These are phyloP conservation scores for Conus canariensis DNA, from an alignment of 2,888 invertebrate genomes.

Conservation along the genomic window DNA sequence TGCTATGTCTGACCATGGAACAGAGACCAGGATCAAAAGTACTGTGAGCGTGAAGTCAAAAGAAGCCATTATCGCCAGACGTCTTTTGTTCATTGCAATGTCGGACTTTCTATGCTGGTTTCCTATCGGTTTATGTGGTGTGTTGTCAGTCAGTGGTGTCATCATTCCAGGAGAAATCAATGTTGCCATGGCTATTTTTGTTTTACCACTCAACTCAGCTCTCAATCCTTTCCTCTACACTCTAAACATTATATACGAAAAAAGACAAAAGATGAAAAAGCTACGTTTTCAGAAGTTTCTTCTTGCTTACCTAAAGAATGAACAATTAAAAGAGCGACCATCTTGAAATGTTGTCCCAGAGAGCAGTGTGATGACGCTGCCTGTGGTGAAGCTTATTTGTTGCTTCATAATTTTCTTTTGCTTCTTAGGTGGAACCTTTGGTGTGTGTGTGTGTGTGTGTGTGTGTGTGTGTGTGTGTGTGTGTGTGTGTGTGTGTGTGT, in stretches of 20 bases:
- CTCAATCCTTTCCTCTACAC: not conserved
- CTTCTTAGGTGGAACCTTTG: no score
- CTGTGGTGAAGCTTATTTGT: no score
- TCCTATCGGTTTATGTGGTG: slow-evolving; percentile 6
- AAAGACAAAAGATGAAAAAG: not conserved
- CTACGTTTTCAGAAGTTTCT: not conserved
- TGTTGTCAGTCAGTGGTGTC: not conserved
- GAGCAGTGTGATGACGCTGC: no score
- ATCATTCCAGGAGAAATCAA: not conserved
- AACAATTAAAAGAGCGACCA: no score
- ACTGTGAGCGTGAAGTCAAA: not conserved
- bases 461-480: no score
- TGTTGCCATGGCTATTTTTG: not conserved
- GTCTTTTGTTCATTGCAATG: not conserved
- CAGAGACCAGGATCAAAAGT: not conserved
- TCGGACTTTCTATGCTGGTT: slow-evolving; percentile 26
- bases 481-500: no score
- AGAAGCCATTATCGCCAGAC: not conserved
- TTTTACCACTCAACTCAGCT: not conserved
- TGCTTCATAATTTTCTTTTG: no score
- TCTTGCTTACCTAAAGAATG: not conserved
- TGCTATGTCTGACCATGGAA: not conserved
- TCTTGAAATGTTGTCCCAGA: no score
- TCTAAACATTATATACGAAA: not conserved
- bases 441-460: no score